Evolutionary conservation across 2,888 invertebrate species (phyloP), one percentile per base, ranked within the genome.

Genomic region (Machimus rusticus): DNA sequence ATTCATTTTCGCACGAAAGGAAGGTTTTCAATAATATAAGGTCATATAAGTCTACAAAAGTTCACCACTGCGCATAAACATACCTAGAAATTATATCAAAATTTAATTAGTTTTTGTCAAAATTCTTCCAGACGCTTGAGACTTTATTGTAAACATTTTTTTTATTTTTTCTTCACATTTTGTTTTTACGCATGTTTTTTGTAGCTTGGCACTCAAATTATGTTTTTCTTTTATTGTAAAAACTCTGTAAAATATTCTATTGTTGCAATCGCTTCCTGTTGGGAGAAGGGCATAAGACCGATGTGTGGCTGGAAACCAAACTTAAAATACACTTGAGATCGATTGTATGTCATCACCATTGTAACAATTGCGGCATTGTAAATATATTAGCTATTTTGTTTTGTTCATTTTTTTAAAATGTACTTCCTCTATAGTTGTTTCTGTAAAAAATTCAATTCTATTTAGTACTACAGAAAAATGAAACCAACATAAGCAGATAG

Each of bases 201-300:
- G 84, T 89, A 88, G 89, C 89, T 89, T 90, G 90, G 90, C 90
- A 90, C 90, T 90, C 89, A 90, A 90, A 89, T 89, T 89, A 89
- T 88, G 66, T 86, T 9, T 74, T 85, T 87, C 78, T 23, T 84
- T 23, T 51, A 34, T 46, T 86, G 34, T 86, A 86, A 86, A 86
- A 86, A 57, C 51, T 86, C 76, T 86, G 85, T 85, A 85, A 85
- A 85, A 85, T 85, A 85, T 74, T 85, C 85, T 85, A 85, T 74
- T 84, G 82, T 84, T 85, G 74, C 74, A 46, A 46, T 85, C 39
- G 66, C 43, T 43, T 74, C 51, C 43, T 43, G 23, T 43, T 85
- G 74, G 46, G 37, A 37, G 28, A 74, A 74, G 74, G 74, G 28
- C 74, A 43, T 39, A 74, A 57, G 23, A 66, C 66, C 66, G 66